A percentile compares a stretch with the other conserved stretches of the same genome.
Evolutionary conservation across 2,113 vertebrate species (phyloP).

Genomic region (Numida meleagris): DNA sequence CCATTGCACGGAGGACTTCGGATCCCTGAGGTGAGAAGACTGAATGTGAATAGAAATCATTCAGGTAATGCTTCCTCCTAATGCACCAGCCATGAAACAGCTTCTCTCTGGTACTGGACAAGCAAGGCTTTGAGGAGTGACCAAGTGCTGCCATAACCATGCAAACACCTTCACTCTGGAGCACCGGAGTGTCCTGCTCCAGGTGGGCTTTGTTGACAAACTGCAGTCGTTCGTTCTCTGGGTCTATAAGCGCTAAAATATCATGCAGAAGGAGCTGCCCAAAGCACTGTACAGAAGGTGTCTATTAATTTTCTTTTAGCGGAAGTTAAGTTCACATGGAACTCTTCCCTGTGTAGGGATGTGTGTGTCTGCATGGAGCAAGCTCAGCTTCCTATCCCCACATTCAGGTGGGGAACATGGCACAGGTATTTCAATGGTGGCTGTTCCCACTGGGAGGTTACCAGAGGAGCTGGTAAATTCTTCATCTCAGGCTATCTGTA

Average conservation of each 20-base stretch:
- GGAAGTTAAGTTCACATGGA: neutral
- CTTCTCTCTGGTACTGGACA: neutral
- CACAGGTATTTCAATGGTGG: neutral
- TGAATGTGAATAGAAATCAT: neutral
- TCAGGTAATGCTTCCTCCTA: constrained; percentile 9
- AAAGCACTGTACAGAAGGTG: neutral
- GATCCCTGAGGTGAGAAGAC: neutral
- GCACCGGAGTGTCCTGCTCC: neutral
- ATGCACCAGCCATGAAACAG: neutral
- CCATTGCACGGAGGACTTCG: neutral
- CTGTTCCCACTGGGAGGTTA: neutral
- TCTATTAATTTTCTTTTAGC: too few relatives aligned
- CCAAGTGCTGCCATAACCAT: neutral
- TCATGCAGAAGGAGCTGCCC: neutral
- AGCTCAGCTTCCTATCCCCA: neutral
- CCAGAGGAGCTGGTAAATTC: neutral
- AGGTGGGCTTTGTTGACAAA: neutral
- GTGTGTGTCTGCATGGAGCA: neutral
- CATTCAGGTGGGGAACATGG: fast-evolving
- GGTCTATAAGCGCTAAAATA: neutral
- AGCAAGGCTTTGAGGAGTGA: neutral
- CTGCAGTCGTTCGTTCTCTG: neutral
- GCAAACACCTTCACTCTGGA: neutral
- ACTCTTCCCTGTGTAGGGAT: neutral
- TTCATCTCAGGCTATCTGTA: neutral